Evolutionary conservation across 1,140 invertebrate species (phyloP), one percentile per base, ranked within the genome.

Genomic region (Halictus rubicundus): DNA sequence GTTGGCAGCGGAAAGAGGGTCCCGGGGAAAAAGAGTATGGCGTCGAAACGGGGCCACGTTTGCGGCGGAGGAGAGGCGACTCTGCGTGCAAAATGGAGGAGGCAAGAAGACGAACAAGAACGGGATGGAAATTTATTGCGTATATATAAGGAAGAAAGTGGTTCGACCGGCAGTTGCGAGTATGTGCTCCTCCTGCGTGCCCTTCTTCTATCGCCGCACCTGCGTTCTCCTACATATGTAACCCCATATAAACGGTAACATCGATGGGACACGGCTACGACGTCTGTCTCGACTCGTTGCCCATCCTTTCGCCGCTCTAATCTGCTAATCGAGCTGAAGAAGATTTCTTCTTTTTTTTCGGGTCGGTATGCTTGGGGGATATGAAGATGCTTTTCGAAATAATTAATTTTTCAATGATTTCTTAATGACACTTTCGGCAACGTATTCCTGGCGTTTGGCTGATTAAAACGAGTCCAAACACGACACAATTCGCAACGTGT

Each of bases 171-270:
- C 63, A 73, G 64, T 63, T 69, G 21, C 5, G 32, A 32, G 32
- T 5, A 27, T 25, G 25, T 39, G 16, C 60, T 25, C 57, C 57
- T 57, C 75, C 37, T 66, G 37, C 72, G 39, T 12, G 10, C 42
- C 10, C 68, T 27, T 46, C 46, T 49, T 68, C 25, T 49, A 46
- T 63, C 27, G 21, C 60, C 74, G 78, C 82, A 85, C 83, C 82
- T 85, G 83, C 82, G 82, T 80, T 69, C 32, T 32, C 85, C 68
- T 76, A 63, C 68, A 75, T 68, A 69, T 72, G 81, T 81, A 78
- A 77, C 69, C 78, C 78, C 78, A 14, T 79, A 75, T 87, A 87
- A 86, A 85, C 70, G 83, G 81, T 82, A 80, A 87, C 70, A 78
- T 85, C 66, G 64, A 23, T 12, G 70, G 63, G 69, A 81, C 74